Conservation (phyloP, 2,888 invertebrate species). For the Philopedon plagiatum region DNA sequence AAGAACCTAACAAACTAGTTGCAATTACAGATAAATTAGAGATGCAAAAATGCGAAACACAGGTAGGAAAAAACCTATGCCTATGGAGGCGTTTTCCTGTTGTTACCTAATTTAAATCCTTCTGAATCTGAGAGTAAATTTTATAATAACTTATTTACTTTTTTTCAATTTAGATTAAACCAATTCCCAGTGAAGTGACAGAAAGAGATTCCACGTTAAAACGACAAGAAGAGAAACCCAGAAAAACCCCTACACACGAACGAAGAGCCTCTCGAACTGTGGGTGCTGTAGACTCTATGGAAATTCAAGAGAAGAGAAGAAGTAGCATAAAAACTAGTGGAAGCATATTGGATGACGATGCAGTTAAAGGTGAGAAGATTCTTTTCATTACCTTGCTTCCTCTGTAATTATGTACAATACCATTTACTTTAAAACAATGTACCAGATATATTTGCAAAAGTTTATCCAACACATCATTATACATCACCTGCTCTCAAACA, state of each 20-base stretch:
- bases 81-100: neutral
- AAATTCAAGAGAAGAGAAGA: constrained; percentile 50
- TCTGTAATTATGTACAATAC: neutral
- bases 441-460: neutral
- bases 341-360: constrained; percentile 38
- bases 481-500: neutral
- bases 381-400: too few relatives aligned
- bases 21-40: constrained; percentile 51
- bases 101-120: too few relatives aligned
- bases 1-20: constrained; percentile 53
- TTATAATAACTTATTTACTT: neutral
- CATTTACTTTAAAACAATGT: neutral
- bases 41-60: constrained; percentile 40
- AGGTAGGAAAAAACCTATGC: constrained; percentile 26
- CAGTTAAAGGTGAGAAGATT: constrained; percentile 46
- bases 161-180: constrained; percentile 27
- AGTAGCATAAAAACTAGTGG: constrained; percentile 39
- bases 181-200: constrained; percentile 25
- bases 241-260: constrained; percentile 59
- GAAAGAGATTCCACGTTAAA: constrained; percentile 31
- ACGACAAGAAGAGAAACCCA: constrained; percentile 30
- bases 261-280: constrained; percentile 51
- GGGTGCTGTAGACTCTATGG: constrained; percentile 40
- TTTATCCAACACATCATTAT: neutral
- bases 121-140: neutral